phyloP scores from a whole-genome alignment of 1,140 invertebrate species.

The Homalodisca vitripennis region DNA sequence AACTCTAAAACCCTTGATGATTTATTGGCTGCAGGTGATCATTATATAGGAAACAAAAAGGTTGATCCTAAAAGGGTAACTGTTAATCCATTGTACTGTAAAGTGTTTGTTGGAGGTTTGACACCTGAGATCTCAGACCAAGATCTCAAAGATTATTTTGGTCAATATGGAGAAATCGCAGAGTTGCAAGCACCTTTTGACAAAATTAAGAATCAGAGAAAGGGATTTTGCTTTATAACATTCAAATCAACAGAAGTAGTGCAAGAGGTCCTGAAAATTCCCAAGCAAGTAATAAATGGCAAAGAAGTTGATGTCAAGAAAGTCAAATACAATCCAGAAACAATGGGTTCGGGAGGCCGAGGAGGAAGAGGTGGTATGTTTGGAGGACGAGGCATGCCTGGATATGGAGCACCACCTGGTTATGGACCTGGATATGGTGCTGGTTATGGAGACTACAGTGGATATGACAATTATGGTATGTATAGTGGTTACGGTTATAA shows the following conservation, averaged over 20 bases:
- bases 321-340: slow-evolving; percentile 53
- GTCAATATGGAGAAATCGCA: slow-evolving; percentile 61
- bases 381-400: slow-evolving; percentile 7
- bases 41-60: slow-evolving; percentile 61
- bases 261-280: slow-evolving; percentile 59
- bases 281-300: slow-evolving; percentile 62
- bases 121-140: slow-evolving; percentile 63
- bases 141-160: slow-evolving; percentile 62
- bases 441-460: slow-evolving; percentile 44
- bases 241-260: slow-evolving; percentile 64
- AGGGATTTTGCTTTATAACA: slow-evolving; percentile 66
- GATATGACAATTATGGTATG: slow-evolving; percentile 44
- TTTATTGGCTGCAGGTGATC: slow-evolving; percentile 39
- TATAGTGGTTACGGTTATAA: slow-evolving; percentile 43
- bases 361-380: slow-evolving; percentile 34
- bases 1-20: slow-evolving; percentile 58
- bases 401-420: slow-evolving; percentile 13
- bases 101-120: slow-evolving; percentile 68
- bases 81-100: slow-evolving; percentile 54
- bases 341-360: slow-evolving; percentile 40
- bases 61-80: slow-evolving; percentile 65
- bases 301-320: slow-evolving; percentile 61
- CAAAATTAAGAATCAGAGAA: slow-evolving; percentile 64
- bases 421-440: slow-evolving; percentile 47
- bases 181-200: slow-evolving; percentile 71